phyloP scores from a whole-genome alignment of 2,113 vertebrate genomes.

The Cryptoleucopteryx plumbea region DNA sequence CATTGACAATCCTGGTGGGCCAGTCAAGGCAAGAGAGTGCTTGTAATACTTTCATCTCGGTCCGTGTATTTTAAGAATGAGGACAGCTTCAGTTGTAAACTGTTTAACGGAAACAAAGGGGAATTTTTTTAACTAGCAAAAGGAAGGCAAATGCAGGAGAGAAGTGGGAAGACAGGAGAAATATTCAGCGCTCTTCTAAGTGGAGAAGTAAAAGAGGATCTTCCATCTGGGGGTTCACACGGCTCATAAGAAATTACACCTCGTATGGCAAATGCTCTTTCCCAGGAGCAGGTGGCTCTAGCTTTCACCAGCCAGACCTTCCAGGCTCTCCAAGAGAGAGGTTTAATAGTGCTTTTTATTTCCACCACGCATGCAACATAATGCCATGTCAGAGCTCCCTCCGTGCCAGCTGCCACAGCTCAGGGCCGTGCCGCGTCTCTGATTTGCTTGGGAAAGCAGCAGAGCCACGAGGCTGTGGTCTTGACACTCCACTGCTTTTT shows the following conservation, averaged over 20 bases:
- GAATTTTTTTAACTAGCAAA: background rate
- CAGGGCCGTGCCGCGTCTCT: accelerated
- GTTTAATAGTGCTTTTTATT: background rate
- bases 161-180: background rate
- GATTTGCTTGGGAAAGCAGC: background rate
- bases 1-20: background rate
- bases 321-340: background rate
- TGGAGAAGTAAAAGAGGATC: background rate
- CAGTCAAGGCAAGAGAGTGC: background rate
- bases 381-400: background rate
- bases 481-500: background rate
- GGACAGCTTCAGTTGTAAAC: background rate
- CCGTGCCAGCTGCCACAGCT: background rate
- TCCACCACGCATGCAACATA: background rate
- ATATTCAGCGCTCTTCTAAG: background rate
- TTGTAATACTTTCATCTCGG: background rate
- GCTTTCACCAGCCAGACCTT: background rate
- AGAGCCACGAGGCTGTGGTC: background rate
- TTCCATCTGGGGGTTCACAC: background rate
- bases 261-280: background rate
- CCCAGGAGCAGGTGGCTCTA: background rate
- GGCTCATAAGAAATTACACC: background rate
- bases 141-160: background rate
- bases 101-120: background rate
- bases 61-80: background rate